These are phyloP conservation scores for Oegoconia quadripuncta DNA, from an alignment of 2,888 invertebrate species.

Conservation along the genomic window DNA sequence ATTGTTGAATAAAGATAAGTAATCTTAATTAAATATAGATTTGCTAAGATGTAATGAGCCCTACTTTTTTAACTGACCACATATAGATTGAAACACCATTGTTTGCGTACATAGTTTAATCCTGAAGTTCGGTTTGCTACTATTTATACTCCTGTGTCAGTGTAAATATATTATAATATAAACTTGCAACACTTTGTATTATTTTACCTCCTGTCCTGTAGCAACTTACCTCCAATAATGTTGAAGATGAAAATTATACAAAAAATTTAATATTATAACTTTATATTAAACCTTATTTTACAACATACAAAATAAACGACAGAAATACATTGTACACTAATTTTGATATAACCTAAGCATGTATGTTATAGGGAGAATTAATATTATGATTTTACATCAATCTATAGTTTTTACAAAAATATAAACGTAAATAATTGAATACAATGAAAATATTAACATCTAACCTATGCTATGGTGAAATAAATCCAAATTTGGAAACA, in stretches of 20 bases:
- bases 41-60: too few species aligned
- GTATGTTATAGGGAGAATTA: constrained; percentile 4
- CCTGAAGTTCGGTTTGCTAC: too few species aligned
- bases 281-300: constrained; percentile 32
- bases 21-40: too few species aligned
- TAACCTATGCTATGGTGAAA: too few species aligned
- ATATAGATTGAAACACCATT: too few species aligned
- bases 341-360: constrained; percentile 14
- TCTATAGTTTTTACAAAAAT: constrained; percentile 1
- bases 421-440: neutral
- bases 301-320: constrained; percentile 29
- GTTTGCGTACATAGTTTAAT: too few species aligned
- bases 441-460: neutral
- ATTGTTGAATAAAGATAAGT: too few species aligned
- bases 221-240: neutral
- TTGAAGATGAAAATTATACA: neutral
- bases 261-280: constrained; percentile 18
- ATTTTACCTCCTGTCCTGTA: neutral
- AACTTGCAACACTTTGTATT: neutral
- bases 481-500: constrained; percentile 1
- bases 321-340: constrained; percentile 25
- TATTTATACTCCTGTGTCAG: too few species aligned
- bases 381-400: constrained; percentile 3
- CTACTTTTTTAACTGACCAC: too few species aligned
- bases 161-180: neutral